Evolutionary conservation across 2,888 invertebrate species (phyloP).

Genomic region (Cantharis flavilabris): DNA sequence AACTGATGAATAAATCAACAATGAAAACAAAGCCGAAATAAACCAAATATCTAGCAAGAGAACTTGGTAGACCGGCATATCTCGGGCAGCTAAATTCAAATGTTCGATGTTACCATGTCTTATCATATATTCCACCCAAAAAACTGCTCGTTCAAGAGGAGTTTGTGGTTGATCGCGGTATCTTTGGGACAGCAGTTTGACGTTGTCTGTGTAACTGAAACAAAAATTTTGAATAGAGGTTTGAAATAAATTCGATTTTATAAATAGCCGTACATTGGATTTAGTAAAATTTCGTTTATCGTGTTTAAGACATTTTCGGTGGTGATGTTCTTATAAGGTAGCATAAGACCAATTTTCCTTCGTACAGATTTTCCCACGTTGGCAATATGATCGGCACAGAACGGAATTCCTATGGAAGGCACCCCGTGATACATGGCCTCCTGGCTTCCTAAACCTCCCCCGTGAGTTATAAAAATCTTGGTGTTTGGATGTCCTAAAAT

Average conservation of each 20-base stretch:
- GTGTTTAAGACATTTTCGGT: constrained; percentile 30
- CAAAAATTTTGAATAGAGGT: neutral
- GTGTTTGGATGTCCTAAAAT: constrained; percentile 39
- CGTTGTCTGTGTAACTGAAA: constrained; percentile 33
- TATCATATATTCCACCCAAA: constrained; percentile 31
- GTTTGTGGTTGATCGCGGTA: constrained; percentile 32
- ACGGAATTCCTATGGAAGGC: constrained; percentile 42
- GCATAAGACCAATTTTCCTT: constrained; percentile 36
- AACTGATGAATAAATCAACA: neutral
- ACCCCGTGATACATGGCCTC: constrained; percentile 38
- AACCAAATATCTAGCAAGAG: neutral
- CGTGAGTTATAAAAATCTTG: constrained; percentile 39
- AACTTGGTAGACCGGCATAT: constrained; percentile 24
- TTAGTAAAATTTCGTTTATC: constrained; percentile 36
- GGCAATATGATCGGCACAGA: constrained; percentile 44
- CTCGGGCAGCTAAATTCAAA: constrained; percentile 17
- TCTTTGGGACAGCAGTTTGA: constrained; percentile 24
- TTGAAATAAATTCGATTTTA: neutral
- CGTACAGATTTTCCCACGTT: constrained; percentile 42
- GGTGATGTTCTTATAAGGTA: constrained; percentile 34
- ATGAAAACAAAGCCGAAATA: neutral
- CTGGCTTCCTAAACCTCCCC: constrained; percentile 42
- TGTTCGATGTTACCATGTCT: constrained; percentile 24
- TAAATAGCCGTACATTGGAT: constrained; percentile 35
- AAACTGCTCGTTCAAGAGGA: constrained; percentile 29